These are phyloP conservation scores for Oscheius sp. DNA, from an alignment of 1,140 invertebrate genomes.

Conservation along the genomic window DNA sequence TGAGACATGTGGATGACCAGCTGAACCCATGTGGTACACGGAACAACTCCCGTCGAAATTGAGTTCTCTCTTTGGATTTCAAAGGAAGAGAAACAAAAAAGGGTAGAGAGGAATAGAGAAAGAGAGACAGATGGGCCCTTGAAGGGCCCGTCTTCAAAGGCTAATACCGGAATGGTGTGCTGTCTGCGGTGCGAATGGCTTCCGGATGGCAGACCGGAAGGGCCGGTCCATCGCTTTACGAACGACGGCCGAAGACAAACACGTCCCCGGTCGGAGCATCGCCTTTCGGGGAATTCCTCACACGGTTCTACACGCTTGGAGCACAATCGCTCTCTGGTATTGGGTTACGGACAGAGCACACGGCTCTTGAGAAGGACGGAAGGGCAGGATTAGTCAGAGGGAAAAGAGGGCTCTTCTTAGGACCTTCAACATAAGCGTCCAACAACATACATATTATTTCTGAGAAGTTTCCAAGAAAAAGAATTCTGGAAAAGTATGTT, in stretches of 20 bases:
- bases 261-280: too few relatives aligned
- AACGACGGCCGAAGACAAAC: background rate
- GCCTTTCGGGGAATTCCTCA: too few relatives aligned
- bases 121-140: background rate
- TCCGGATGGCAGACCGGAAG: slow-evolving; percentile 3
- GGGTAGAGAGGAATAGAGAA: background rate
- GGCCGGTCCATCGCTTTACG: background rate
- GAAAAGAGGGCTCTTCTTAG: background rate
- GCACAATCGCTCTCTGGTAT: too few relatives aligned
- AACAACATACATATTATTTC: background rate
- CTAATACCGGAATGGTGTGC: background rate
- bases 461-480: too few relatives aligned
- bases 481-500: too few relatives aligned
- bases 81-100: background rate
- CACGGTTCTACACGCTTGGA: too few relatives aligned
- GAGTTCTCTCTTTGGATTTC: background rate
- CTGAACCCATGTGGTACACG: too few relatives aligned
- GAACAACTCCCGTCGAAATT: too few relatives aligned
- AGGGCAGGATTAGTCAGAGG: too few relatives aligned
- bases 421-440: background rate
- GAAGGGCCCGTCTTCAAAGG: background rate
- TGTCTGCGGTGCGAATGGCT: background rate
- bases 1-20: too few relatives aligned
- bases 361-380: too few relatives aligned
- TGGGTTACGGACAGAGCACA: too few relatives aligned